Evolutionary conservation across 2,888 invertebrate genomes (phyloP).

Genomic region (Ophion obscuratus): DNA sequence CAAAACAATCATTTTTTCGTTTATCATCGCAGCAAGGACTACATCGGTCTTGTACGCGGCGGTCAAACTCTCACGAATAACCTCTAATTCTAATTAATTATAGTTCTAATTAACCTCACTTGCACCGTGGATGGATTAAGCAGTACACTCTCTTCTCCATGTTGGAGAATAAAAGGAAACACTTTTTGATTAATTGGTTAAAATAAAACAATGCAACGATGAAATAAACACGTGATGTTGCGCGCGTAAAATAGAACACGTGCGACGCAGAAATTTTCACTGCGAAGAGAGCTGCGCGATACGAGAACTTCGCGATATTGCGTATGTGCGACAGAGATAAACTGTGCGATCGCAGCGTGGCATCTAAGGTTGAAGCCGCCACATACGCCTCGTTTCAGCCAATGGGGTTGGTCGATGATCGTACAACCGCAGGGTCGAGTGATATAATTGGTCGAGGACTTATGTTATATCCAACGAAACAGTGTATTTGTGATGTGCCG

Average conservation of each 20-base stretch:
- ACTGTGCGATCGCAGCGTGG: neutral
- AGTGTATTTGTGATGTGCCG: too few species aligned
- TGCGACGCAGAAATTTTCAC: too few species aligned
- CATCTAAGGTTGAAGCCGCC: neutral
- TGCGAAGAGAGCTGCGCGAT: too few species aligned
- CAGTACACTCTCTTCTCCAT: constrained; percentile 28
- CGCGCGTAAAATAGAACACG: too few species aligned
- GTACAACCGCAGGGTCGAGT: neutral
- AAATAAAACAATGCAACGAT: too few species aligned
- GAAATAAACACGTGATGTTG: too few species aligned
- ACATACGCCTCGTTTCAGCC: neutral
- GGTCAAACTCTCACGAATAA: constrained; percentile 10
- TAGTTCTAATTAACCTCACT: too few species aligned
- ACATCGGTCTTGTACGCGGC: constrained; percentile 14
- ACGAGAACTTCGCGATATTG: too few species aligned
- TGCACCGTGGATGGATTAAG: constrained; percentile 7
- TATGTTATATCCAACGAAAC: too few species aligned
- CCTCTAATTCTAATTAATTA: too few species aligned
- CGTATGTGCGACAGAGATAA: neutral
- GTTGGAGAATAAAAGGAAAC: neutral
- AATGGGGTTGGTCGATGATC: neutral
- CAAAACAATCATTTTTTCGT: constrained; percentile 23
- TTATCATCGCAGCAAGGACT: constrained; percentile 1
- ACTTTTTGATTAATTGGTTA: too few species aligned
- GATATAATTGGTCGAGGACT: too few species aligned